phyloP scores from a whole-genome alignment of 1,140 invertebrate species.

The Grapholita molesta region DNA sequence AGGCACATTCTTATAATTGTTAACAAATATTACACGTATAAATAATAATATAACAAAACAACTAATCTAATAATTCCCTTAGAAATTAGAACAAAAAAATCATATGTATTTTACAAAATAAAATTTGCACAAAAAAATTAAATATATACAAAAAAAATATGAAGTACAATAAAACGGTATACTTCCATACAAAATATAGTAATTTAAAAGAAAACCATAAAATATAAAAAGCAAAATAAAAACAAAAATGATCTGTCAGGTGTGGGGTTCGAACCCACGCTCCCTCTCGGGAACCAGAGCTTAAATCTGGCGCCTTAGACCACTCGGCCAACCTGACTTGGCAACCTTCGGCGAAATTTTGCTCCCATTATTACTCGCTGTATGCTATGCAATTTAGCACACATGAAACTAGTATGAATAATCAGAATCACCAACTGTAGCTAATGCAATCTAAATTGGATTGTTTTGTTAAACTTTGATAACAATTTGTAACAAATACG shows the following conservation, averaged over 20 bases:
- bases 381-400: neutral
- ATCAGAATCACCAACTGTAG: neutral
- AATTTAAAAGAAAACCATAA: neutral
- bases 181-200: neutral
- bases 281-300: slow-evolving; percentile 85
- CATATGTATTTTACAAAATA: too few relatives aligned
- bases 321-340: slow-evolving; percentile 83
- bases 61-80: too few relatives aligned
- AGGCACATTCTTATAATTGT: too few relatives aligned
- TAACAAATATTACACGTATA: too few relatives aligned
- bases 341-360: neutral
- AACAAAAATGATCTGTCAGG: slow-evolving; percentile 77
- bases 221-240: slow-evolving; percentile 13
- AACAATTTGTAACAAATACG: too few relatives aligned
- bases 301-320: slow-evolving; percentile 87
- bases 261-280: slow-evolving; percentile 88
- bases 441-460: neutral
- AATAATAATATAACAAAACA: too few relatives aligned
- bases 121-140: too few relatives aligned
- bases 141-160: too few relatives aligned
- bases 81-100: too few relatives aligned
- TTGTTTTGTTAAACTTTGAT: neutral
- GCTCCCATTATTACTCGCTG: neutral
- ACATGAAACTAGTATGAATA: neutral
- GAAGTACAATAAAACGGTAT: neutral